Evolutionary conservation across 2,113 vertebrate genomes (phyloP).

Genomic region (Corapipo altera): DNA sequence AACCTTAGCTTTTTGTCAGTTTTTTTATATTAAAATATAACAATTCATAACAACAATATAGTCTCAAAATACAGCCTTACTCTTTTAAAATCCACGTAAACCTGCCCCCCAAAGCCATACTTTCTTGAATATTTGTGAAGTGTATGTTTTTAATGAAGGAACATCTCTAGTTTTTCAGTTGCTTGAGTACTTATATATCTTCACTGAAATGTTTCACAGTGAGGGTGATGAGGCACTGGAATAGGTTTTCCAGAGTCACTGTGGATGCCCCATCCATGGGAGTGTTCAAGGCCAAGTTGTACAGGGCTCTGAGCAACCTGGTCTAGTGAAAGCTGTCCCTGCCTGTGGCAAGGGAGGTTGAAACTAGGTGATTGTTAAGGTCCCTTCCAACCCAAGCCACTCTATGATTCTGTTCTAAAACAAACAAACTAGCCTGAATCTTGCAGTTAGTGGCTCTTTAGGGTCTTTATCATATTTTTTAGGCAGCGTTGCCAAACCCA

Average conservation of each 20-base stretch:
- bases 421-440: background rate
- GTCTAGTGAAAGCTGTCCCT: background rate
- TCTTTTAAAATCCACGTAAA: background rate
- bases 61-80: background rate
- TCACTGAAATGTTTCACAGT: background rate
- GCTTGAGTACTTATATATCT: fast-evolving
- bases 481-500: background rate
- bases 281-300: background rate
- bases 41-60: background rate
- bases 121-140: background rate
- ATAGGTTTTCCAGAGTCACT: background rate
- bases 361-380: background rate
- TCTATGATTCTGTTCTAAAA: background rate
- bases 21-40: background rate
- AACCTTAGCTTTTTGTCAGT: background rate
- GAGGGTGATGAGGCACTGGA: background rate
- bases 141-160: background rate
- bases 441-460: background rate
- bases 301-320: background rate
- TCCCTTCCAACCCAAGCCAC: background rate
- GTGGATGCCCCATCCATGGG: background rate
- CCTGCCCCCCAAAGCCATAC: background rate
- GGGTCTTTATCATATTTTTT: fast-evolving
- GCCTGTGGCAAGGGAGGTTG: background rate
- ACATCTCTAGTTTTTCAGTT: background rate